Conservation (phyloP, 2,797 vertebrate species). For the Macrochelys suwanniensis region DNA sequence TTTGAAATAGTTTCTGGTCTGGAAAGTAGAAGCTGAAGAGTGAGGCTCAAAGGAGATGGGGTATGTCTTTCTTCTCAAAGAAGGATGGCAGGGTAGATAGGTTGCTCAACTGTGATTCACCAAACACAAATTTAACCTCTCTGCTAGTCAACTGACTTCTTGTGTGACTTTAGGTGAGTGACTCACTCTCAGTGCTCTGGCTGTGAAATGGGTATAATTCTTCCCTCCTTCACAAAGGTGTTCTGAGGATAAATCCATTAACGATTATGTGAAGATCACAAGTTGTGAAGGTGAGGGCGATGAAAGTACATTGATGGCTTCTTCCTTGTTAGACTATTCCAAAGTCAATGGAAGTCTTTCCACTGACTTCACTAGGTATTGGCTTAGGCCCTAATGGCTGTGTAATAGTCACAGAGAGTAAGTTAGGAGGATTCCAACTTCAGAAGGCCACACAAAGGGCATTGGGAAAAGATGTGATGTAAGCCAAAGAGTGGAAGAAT, state of each 20-base stretch:
- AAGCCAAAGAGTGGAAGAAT: not conserved
- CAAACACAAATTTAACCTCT: not conserved
- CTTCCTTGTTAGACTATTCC: not conserved
- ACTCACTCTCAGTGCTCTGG: not conserved
- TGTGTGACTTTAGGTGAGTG: not conserved
- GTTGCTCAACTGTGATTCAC: not conserved
- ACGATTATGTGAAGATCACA: not conserved
- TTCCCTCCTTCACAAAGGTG: not conserved
- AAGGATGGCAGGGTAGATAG: not conserved
- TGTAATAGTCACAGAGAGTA: not conserved
- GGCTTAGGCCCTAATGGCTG: not conserved
- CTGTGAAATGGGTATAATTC: not conserved
- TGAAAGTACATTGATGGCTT: not conserved
- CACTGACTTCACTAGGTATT: not conserved
- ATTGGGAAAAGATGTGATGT: not conserved
- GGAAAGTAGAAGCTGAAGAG: not conserved
- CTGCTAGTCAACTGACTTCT: not conserved
- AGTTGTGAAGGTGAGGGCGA: too few species aligned
- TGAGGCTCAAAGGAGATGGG: not conserved
- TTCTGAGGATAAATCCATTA: not conserved
- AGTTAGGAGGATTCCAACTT: not conserved
- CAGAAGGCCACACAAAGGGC: not conserved
- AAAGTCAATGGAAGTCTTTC: rapidly evolving
- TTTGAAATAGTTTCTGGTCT: not conserved
- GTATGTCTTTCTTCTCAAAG: rapidly evolving